Evolutionary conservation across 2,797 vertebrate genomes (phyloP), one percentile per base, ranked within the genome.

Genomic region (Antrozous pallidus): DNA sequence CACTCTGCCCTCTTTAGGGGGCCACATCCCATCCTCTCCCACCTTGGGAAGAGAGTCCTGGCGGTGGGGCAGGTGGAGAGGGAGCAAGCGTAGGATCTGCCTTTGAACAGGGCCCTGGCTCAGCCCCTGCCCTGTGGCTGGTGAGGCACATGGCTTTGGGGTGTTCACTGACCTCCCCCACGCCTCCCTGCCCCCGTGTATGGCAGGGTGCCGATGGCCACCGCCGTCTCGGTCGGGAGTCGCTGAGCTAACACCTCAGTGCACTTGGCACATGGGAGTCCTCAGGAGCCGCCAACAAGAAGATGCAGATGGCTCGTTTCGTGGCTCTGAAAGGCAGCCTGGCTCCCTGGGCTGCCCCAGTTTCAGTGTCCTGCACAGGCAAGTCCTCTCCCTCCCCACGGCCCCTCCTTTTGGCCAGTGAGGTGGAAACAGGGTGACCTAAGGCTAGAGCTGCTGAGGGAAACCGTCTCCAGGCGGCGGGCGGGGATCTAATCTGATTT

Each of bases 201-300:
- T 0, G 2, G 3, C 22, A 33, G 11, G 13, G 0, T 2, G 14
- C 9, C 1, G 2, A 6, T 3, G 12, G 9, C 11, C 28, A 26
- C 77, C 7, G 1, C 0, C 1, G 0, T 51, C n/a, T 3, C 4
- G 6, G 18, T 14, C 13, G 38, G 24, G 18, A 73, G 12, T 38
- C 31, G 10, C 1, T 28, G 6, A 14, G 45, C 61, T 36, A 10
- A 24, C 7, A 12, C 22, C 33, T 20, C 6, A 0, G 1, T 16
- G n/a, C 10, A 1, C n/a, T 8, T 42, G 58, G 49, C 47, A 1
- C 1, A 0, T 0, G 4, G 47, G 24, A 18, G 12, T 10, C 24
- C 12, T 13, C 26, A 12, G 67, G 58, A 80, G 26, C 20, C 26
- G 18, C 36, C 20, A 2, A 12, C 28, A 51, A 4, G 14, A 13